These are phyloP conservation scores for Symphodus melops DNA, from an alignment of 2,113 vertebrate species.

Conservation along the genomic window DNA sequence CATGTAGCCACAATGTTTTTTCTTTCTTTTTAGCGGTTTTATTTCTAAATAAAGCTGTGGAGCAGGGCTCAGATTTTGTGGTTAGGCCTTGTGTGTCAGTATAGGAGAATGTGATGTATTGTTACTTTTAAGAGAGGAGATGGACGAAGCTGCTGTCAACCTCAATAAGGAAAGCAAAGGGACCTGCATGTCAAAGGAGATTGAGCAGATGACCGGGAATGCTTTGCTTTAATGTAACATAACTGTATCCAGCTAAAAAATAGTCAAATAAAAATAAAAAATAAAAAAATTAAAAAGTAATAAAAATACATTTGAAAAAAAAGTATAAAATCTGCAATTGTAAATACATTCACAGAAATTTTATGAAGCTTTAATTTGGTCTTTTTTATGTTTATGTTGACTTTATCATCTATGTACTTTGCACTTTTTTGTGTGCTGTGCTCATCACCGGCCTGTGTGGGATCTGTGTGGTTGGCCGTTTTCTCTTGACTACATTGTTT, in stretches of 20 bases:
- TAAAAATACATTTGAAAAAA: slow-evolving; percentile 2
- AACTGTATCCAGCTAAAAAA: slow-evolving; percentile 75
- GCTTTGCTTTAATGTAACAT: slow-evolving; percentile 84
- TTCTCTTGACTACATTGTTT: slow-evolving; percentile 63
- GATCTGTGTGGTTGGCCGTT: slow-evolving; percentile 61
- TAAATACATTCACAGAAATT: slow-evolving; percentile 80
- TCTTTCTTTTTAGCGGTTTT: slow-evolving; percentile 65
- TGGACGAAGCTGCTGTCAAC: slow-evolving; percentile 42
- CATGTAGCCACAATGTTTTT: slow-evolving; percentile 74
- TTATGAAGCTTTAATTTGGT: slow-evolving; percentile 75
- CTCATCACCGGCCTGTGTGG: slow-evolving; percentile 63
- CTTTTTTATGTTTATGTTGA: slow-evolving; percentile 28
- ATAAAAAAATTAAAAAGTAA: slow-evolving; percentile 10
- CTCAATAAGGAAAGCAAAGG: slow-evolving; percentile 65
- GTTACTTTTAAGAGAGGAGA: slow-evolving; percentile 42
- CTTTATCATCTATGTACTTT: slow-evolving; percentile 74
- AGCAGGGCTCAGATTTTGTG: slow-evolving; percentile 61
- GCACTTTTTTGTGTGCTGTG: slow-evolving; percentile 77
- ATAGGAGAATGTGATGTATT: slow-evolving; percentile 68
- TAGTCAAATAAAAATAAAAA: slow-evolving; percentile 13
- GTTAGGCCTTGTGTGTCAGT: slow-evolving; percentile 59
- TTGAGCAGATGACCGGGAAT: slow-evolving; percentile 79
- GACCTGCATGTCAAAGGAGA: slow-evolving; percentile 80
- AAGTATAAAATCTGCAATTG: slow-evolving; percentile 70
- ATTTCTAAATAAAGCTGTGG: slow-evolving; percentile 60